phyloP scores from a whole-genome alignment of 2,888 invertebrate species.

The Acanthosoma haemorrhoidale region DNA sequence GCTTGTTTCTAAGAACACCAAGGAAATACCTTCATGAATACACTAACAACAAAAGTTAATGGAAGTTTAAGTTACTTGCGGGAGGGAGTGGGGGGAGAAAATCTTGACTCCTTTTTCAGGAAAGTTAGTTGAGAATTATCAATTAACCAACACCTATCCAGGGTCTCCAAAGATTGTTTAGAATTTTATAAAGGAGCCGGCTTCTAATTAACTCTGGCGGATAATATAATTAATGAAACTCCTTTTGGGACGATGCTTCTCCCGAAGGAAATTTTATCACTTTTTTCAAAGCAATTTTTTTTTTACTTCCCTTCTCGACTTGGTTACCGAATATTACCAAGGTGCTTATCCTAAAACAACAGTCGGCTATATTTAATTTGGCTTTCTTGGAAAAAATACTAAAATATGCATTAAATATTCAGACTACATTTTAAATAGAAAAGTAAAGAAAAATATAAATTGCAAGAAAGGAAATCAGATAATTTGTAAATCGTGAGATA shows the following conservation, averaged over 20 bases:
- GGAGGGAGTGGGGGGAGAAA: background rate
- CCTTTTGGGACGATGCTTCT: background rate
- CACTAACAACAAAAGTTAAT: background rate
- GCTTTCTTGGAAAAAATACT: no score
- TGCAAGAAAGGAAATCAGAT: no score
- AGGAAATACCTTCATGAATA: background rate
- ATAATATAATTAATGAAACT: background rate
- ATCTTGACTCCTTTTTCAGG: background rate
- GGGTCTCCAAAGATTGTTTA: background rate
- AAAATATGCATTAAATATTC: no score
- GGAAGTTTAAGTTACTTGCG: background rate
- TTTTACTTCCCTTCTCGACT: background rate
- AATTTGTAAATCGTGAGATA: no score
- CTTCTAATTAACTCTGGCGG: conserved; percentile 8
- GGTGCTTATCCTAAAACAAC: background rate
- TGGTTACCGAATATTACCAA: background rate
- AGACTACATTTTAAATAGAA: no score
- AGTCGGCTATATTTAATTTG: no score
- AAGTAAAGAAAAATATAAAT: no score
- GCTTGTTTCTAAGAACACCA: no score
- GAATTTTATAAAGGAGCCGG: conserved; percentile 8
- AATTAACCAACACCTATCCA: background rate
- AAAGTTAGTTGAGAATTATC: conserved; percentile 5
- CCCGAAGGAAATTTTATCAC: background rate
- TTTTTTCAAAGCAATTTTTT: background rate